Percentiles rank a stretch among this genome's conserved stretches.
phyloP scores from a whole-genome alignment of 2,797 vertebrate species.

The Rhinoraja longicauda region DNA sequence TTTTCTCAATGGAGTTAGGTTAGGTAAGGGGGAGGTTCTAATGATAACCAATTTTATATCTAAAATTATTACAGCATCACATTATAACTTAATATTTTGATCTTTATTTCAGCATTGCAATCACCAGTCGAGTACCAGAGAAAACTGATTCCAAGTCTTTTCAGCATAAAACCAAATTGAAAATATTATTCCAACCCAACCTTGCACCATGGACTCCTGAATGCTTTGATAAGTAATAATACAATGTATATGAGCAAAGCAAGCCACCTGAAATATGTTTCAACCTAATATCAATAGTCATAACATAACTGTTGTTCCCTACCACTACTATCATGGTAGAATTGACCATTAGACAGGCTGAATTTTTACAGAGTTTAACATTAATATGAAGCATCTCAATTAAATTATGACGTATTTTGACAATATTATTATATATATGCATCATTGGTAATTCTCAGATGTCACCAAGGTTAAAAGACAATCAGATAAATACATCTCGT shows the following conservation, averaged over 20 bases:
- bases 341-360: background rate
- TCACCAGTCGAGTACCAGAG: constrained; percentile 92
- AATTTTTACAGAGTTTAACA: background rate
- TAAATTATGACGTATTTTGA: background rate
- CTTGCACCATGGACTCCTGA: constrained; percentile 82
- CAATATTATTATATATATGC: background rate
- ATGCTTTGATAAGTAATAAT: constrained; percentile 68
- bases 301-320: background rate
- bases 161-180: constrained; percentile 67
- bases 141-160: constrained; percentile 63
- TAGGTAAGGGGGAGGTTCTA: too few species aligned
- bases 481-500: background rate
- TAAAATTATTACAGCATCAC: background rate
- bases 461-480: background rate
- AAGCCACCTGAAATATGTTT: constrained; percentile 60
- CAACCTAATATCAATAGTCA: background rate
- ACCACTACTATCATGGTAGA: background rate
- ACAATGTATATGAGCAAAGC: constrained; percentile 58
- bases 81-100: background rate
- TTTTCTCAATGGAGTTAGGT: too few species aligned
- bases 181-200: constrained; percentile 62
- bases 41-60: background rate
- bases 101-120: constrained; percentile 71
- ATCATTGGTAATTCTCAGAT: background rate
- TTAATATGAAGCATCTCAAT: background rate